phyloP scores from a whole-genome alignment of 2,113 vertebrate species.

The Xyliphius kryptos region DNA sequence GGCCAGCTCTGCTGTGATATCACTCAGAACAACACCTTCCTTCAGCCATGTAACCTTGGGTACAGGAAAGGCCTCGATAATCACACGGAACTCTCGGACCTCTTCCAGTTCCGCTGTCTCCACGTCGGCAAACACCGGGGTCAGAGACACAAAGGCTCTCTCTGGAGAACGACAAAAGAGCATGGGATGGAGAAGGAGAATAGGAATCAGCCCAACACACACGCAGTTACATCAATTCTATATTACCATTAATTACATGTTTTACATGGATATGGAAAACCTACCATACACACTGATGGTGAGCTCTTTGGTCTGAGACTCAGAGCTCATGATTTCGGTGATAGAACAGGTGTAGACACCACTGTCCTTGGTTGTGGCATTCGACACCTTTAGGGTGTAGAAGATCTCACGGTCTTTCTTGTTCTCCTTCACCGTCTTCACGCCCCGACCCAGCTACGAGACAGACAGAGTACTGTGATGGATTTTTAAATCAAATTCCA shows the following conservation, averaged over 20 bases:
- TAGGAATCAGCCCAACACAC: slow-evolving; percentile 3
- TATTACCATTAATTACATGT: not conserved
- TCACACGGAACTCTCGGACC: slow-evolving; percentile 77
- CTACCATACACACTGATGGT: slow-evolving; percentile 82
- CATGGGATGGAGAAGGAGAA: slow-evolving; percentile 34
- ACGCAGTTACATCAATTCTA: no score
- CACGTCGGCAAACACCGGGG: slow-evolving; percentile 64
- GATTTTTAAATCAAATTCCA: no score
- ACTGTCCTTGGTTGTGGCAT: slow-evolving; percentile 83
- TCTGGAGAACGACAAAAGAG: slow-evolving; percentile 56
- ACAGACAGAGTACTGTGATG: slow-evolving; percentile 9
- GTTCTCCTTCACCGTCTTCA: slow-evolving; percentile 60
- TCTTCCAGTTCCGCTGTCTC: slow-evolving; percentile 86
- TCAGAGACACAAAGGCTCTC: slow-evolving; percentile 74
- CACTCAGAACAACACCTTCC: slow-evolving; percentile 74
- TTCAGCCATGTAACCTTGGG: slow-evolving; percentile 86
- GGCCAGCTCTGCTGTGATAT: slow-evolving; percentile 84
- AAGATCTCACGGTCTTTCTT: slow-evolving; percentile 60
- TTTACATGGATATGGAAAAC: not conserved
- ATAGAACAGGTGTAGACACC: slow-evolving; percentile 89
- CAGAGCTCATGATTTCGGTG: slow-evolving; percentile 74
- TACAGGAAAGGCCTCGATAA: slow-evolving; percentile 76
- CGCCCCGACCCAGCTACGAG: slow-evolving; percentile 54
- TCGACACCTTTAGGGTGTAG: slow-evolving; percentile 81
- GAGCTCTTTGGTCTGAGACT: slow-evolving; percentile 76